phyloP scores from a whole-genome alignment of 2,113 vertebrate species.

The Leucoraja erinaceus region DNA sequence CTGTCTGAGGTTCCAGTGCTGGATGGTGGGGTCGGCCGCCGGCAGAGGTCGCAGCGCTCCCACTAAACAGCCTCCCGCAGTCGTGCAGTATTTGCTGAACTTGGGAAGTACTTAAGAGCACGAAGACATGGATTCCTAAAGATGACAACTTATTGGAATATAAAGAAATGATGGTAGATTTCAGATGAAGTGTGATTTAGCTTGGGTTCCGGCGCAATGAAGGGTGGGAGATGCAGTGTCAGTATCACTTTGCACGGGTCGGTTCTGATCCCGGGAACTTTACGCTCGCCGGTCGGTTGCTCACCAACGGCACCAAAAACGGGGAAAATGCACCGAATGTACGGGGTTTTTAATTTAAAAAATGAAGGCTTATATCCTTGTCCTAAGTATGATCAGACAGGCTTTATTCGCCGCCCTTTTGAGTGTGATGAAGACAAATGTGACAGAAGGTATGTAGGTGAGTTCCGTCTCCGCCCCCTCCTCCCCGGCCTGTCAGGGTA shows the following conservation, averaged over 20 bases:
- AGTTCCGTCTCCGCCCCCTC: neutral
- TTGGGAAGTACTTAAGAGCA: too few species aligned
- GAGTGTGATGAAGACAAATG: neutral
- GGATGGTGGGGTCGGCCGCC: neutral
- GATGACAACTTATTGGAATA: neutral
- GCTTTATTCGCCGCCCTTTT: neutral
- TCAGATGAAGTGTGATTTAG: neutral
- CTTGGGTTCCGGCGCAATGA: neutral
- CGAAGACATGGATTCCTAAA: too few species aligned
- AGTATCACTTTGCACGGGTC: neutral
- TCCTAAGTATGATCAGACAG: neutral
- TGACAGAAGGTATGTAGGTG: neutral
- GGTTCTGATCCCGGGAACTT: neutral
- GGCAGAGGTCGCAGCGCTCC: constrained; percentile 1
- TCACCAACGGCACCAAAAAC: neutral
- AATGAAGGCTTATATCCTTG: neutral
- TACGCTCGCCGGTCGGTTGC: neutral
- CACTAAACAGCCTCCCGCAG: neutral
- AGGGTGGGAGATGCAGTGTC: neutral
- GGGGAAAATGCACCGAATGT: neutral
- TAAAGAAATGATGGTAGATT: neutral
- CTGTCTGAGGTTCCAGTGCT: neutral
- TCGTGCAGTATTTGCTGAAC: neutral
- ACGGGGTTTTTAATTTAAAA: neutral
- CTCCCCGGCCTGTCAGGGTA: neutral